Evolutionary conservation across 2,113 vertebrate genomes (phyloP).

Genomic region (Sinosuthora webbiana): DNA sequence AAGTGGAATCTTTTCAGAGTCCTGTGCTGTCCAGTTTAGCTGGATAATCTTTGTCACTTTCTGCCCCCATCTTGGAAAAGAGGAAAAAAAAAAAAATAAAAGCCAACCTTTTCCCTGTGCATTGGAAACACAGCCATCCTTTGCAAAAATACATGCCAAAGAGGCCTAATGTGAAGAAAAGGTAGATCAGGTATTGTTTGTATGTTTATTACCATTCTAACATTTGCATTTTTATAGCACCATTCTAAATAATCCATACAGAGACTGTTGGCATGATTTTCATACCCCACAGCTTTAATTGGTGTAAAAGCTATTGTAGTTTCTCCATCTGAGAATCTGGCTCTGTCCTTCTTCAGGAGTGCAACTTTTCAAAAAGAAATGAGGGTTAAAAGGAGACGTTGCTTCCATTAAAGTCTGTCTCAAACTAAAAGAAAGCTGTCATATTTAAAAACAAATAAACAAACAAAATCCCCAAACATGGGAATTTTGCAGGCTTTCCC

Average conservation of each 20-base stretch:
- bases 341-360: neutral
- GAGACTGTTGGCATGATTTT: neutral
- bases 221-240: neutral
- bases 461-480: neutral
- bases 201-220: neutral
- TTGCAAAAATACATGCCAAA: neutral
- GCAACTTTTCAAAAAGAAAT: neutral
- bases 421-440: neutral
- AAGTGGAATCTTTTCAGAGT: neutral
- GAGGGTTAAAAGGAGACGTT: neutral
- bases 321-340: neutral
- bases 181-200: neutral
- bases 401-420: neutral
- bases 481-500: neutral
- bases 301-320: neutral
- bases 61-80: neutral
- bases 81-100: neutral
- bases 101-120: rapidly evolving
- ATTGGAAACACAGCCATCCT: neutral
- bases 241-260: neutral
- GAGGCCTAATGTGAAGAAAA: neutral
- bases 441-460: neutral
- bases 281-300: neutral
- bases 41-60: neutral
- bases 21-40: neutral